These are phyloP conservation scores for Apis florea DNA, from an alignment of 1,140 invertebrate genomes.

Conservation along the genomic window DNA sequence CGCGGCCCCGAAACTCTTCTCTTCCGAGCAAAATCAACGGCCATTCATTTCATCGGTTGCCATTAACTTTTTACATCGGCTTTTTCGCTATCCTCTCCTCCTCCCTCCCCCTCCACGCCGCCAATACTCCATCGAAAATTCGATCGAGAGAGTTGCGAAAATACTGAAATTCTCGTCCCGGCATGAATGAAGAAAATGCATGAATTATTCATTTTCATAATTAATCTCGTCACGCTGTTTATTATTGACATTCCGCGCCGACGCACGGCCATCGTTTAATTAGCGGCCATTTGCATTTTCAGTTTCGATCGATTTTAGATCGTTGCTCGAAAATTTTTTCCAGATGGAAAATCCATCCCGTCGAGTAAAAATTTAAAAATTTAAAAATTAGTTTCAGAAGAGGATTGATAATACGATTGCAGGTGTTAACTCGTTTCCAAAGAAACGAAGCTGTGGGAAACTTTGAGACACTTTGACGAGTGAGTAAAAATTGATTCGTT, in stretches of 20 bases:
- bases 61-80: background rate
- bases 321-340: no score
- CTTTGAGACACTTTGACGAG: no score
- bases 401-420: no score
- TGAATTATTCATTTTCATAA: conserved; percentile 17
- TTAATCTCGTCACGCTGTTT: background rate
- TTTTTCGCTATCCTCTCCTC: rapidly evolving
- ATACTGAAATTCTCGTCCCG: background rate
- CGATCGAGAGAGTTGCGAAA: background rate
- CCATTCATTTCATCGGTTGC: background rate
- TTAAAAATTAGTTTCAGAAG: no score
- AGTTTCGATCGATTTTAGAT: background rate
- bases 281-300: background rate
- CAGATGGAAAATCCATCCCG: no score
- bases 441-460: no score
- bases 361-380: no score
- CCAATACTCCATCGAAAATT: background rate
- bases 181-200: background rate
- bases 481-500: no score
- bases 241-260: background rate
- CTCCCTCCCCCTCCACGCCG: no score
- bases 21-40: background rate
- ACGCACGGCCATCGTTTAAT: background rate
- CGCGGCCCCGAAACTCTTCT: background rate
- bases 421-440: no score